A percentile compares a stretch with the other conserved stretches of the same genome.
Evolutionary conservation across 2,888 invertebrate genomes (phyloP).

Genomic region (Drosophila histrio): DNA sequence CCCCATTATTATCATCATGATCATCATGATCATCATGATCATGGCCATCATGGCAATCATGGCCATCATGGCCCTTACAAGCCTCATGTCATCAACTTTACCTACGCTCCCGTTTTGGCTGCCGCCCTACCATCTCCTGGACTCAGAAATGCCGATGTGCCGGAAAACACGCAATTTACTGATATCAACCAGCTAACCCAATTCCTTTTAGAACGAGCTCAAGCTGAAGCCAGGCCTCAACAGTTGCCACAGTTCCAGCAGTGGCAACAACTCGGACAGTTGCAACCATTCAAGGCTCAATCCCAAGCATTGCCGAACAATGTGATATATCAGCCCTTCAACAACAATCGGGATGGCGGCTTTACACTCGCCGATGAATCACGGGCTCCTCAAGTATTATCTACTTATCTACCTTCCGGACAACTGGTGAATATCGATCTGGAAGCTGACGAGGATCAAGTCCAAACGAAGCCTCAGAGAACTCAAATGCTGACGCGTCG

Average conservation of each 20-base stretch:
- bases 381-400: constrained; percentile 5
- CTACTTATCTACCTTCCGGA: not conserved
- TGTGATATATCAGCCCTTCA: constrained; percentile 4
- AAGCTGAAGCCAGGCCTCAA: not conserved
- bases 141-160: too few species aligned
- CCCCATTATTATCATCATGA: constrained; percentile 2
- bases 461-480: not conserved
- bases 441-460: not conserved
- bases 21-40: not conserved
- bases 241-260: constrained; percentile 5
- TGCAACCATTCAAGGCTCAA: not conserved
- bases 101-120: constrained; percentile 31
- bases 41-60: not conserved
- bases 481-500: constrained; percentile 23
- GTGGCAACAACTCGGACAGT: not conserved
- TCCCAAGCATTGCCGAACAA: not conserved
- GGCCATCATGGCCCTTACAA: not conserved
- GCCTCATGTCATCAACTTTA: constrained; percentile 39
- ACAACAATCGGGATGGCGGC: not conserved
- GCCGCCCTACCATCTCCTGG: too few species aligned
- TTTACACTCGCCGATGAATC: not conserved
- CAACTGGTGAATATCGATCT: not conserved
- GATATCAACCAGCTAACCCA: constrained; percentile 14
- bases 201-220: constrained; percentile 1
- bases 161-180: too few species aligned